Conservation (phyloP, 2,888 invertebrate species). For the Eupithecia inturbata region DNA sequence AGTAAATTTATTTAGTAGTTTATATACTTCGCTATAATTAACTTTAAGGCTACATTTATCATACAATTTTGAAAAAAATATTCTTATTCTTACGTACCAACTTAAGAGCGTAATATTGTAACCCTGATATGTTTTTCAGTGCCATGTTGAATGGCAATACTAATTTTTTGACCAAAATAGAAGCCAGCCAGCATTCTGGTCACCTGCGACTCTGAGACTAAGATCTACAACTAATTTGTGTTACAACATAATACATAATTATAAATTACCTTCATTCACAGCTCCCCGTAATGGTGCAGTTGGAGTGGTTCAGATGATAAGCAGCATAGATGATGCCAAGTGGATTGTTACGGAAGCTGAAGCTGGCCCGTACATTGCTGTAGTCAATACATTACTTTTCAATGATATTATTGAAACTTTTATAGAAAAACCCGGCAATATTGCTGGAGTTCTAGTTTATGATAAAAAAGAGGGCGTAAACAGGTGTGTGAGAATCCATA, state of each 20-base stretch:
- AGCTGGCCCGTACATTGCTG: slow-evolving; percentile 92
- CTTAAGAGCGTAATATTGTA: too few species aligned
- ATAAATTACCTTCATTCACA: slow-evolving; percentile 55
- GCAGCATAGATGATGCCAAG: slow-evolving; percentile 86
- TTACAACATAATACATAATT: not conserved
- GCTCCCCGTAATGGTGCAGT: slow-evolving; percentile 91
- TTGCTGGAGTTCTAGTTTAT: slow-evolving; percentile 88
- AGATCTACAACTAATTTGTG: not conserved
- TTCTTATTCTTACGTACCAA: too few species aligned
- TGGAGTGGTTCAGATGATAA: slow-evolving; percentile 91
- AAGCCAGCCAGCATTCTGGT: not conserved
- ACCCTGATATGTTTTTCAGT: too few species aligned
- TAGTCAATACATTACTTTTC: slow-evolving; percentile 87
- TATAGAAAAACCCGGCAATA: slow-evolving; percentile 78
- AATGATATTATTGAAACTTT: slow-evolving; percentile 80
- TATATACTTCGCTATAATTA: too few species aligned
- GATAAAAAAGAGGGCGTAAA: slow-evolving; percentile 68
- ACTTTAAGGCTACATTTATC: too few species aligned
- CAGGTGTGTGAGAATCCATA: slow-evolving; percentile 51
- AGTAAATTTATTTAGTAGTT: too few species aligned
- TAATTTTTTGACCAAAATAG: not conserved
- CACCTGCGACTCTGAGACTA: not conserved
- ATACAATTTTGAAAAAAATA: too few species aligned
- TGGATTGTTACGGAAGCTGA: slow-evolving; percentile 89
- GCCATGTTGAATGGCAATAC: not conserved